Conservation (phyloP, 2,888 invertebrate genomes). For the Meloe dianella region DNA sequence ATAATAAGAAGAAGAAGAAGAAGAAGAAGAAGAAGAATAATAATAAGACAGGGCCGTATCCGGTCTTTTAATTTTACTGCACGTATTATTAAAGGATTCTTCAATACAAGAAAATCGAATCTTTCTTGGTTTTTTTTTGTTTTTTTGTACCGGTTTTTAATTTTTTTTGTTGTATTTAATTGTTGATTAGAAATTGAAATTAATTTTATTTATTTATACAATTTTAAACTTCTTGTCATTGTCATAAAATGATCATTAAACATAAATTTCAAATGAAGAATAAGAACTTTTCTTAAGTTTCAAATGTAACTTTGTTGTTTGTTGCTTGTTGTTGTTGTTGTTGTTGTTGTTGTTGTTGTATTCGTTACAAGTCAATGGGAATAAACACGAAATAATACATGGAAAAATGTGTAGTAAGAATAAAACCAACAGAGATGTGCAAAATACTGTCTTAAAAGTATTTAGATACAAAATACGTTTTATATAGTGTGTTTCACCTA, state of each 20-base stretch:
- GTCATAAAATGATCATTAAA: background rate
- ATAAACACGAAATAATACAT: too few relatives aligned
- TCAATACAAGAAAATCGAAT: too few relatives aligned
- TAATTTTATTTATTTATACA: background rate
- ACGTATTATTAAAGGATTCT: background rate
- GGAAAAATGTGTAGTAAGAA: too few relatives aligned
- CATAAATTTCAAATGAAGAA: constrained; percentile 11
- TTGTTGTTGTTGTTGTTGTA: background rate
- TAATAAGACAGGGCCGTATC: too few relatives aligned
- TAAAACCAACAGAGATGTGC: too few relatives aligned
- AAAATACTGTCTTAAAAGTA: too few relatives aligned
- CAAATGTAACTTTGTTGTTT: constrained; percentile 39
- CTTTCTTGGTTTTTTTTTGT: background rate
- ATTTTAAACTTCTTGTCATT: background rate
- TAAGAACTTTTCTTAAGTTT: constrained; percentile 2
- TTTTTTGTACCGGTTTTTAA: too few relatives aligned
- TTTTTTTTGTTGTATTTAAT: background rate
- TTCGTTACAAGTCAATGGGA: background rate
- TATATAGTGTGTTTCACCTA: too few relatives aligned
- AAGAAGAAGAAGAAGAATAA: too few relatives aligned
- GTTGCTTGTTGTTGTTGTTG: constrained; percentile 21
- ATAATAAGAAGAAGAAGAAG: too few relatives aligned
- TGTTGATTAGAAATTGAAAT: background rate
- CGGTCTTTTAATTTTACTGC: background rate
- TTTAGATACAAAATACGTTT: too few relatives aligned